Percentiles rank a stretch among this genome's conserved stretches.
Evolutionary conservation across 2,113 vertebrate genomes (phyloP).

Genomic region (Prionailurus viverrinus): DNA sequence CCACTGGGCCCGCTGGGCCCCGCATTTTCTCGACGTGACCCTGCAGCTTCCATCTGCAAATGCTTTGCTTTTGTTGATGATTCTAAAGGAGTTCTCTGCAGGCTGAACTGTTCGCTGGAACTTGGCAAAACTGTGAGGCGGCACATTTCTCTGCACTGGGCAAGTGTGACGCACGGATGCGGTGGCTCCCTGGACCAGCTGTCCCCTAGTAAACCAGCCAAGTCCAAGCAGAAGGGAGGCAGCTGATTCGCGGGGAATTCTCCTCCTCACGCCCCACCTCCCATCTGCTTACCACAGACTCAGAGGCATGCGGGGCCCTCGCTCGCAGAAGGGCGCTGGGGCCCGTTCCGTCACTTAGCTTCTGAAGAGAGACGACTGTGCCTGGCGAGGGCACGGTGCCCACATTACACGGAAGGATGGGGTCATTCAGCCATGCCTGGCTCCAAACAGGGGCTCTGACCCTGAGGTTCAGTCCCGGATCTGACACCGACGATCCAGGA

Average conservation of each 20-base stretch:
- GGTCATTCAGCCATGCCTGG: neutral
- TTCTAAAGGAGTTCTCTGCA: neutral
- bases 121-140: neutral
- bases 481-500: neutral
- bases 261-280: neutral
- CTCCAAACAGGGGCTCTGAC: neutral
- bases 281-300: neutral
- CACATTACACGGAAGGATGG: rapidly evolving
- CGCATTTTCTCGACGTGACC: rapidly evolving
- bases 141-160: neutral
- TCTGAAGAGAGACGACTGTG: rapidly evolving
- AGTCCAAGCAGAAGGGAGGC: constrained; percentile 57
- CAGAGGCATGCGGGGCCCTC: neutral
- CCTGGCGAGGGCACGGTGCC: neutral
- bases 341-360: neutral
- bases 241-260: neutral
- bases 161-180: rapidly evolving
- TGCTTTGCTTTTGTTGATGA: neutral
- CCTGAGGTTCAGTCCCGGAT: neutral
- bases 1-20: neutral
- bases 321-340: too few relatives aligned
- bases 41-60: neutral
- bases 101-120: neutral
- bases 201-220: neutral
- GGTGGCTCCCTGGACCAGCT: constrained; percentile 40